These are phyloP conservation scores for Atherix ibis DNA, from an alignment of 2,888 invertebrate genomes.

Conservation along the genomic window DNA sequence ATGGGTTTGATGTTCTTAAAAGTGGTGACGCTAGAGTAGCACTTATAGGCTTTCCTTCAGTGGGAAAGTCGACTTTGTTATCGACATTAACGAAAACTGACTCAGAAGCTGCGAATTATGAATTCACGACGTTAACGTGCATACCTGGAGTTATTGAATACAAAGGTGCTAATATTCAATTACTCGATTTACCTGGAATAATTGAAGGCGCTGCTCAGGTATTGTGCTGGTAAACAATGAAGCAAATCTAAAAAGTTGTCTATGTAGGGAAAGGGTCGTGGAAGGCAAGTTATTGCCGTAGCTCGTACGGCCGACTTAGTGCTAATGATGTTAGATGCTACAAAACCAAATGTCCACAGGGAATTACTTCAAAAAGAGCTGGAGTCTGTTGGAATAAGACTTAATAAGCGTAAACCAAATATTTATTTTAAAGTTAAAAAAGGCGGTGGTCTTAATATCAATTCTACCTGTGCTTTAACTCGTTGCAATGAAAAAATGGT, in stretches of 20 bases:
- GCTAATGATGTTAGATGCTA: conserved; percentile 98
- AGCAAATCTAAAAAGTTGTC: neutral
- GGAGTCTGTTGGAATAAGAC: conserved; percentile 92
- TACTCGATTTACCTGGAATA: conserved; percentile 96
- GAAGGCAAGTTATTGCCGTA: conserved; percentile 93
- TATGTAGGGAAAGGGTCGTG: conserved; percentile 64
- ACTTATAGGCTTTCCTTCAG: conserved; percentile 93
- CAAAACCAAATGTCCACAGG: conserved; percentile 92
- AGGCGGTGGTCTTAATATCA: conserved; percentile 93
- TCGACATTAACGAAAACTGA: conserved; percentile 92
- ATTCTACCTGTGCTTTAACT: conserved; percentile 84
- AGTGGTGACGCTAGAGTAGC: conserved; percentile 98
- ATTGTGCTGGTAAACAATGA: conserved; percentile 1
- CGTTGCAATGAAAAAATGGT: conserved; percentile 94
- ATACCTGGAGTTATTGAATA: conserved; percentile 99
- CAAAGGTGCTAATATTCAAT: conserved; percentile 95
- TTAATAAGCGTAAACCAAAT: conserved; percentile 90
- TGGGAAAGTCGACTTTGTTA: conserved; percentile 68
- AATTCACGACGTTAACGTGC: conserved; percentile 97
- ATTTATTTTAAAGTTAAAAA: conserved; percentile 97
- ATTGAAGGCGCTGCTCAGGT: conserved; percentile 94
- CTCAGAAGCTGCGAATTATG: conserved; percentile 93
- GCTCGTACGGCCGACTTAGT: conserved; percentile 96
- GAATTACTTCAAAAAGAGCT: conserved; percentile 83
- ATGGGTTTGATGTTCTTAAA: conserved; percentile 98